Conservation (phyloP, 2,797 vertebrate species). For the Cephalopachus bancanus region DNA sequence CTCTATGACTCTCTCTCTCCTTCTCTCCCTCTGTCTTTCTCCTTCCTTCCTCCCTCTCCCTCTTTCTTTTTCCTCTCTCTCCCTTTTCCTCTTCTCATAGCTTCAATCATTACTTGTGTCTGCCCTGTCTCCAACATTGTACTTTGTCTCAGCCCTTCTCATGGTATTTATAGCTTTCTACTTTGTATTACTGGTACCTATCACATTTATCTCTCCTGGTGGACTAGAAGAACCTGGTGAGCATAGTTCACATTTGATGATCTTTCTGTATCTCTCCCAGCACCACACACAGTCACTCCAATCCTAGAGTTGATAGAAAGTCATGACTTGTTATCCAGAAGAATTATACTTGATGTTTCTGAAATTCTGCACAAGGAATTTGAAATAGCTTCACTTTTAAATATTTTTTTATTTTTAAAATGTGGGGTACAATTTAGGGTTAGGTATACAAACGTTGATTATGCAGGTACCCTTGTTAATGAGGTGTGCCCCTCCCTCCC, state of each 20-base stretch:
- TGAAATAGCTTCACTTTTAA: too few relatives aligned
- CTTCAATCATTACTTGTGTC: neutral
- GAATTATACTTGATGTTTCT: neutral
- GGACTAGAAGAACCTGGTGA: neutral
- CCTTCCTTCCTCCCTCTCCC: rapidly evolving
- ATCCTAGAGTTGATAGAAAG: neutral
- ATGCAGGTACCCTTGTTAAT: too few relatives aligned
- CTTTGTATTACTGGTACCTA: neutral
- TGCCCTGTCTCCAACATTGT: neutral
- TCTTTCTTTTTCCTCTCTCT: neutral
- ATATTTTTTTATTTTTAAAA: too few relatives aligned
- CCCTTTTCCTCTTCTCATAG: neutral
- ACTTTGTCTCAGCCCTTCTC: neutral
- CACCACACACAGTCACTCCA: neutral
- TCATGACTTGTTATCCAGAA: neutral
- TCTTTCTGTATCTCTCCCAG: neutral
- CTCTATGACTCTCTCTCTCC: too few relatives aligned
- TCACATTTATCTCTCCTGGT: neutral
- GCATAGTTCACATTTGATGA: neutral
- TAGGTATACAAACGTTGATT: too few relatives aligned
- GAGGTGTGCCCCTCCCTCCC: too few relatives aligned
- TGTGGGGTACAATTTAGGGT: too few relatives aligned
- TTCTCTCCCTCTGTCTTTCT: neutral
- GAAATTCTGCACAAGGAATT: constrained; percentile 3
- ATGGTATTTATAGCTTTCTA: neutral